A percentile compares a stretch with the other conserved stretches of the same genome.
phyloP scores from a whole-genome alignment of 1,140 invertebrate species.

The Brachionus angularis region DNA sequence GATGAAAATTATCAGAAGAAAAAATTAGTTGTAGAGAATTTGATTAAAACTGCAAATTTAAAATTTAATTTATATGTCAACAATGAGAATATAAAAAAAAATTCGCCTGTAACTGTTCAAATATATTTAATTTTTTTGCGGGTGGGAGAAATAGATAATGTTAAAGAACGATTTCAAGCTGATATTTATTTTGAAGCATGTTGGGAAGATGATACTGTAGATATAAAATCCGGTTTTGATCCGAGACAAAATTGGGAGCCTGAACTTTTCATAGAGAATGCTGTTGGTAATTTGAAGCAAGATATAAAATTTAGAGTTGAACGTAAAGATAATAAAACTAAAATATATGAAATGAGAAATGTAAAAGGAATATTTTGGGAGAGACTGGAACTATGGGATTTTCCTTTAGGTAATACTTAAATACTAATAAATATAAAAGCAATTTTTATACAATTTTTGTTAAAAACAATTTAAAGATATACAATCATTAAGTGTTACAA shows the following conservation, averaged over 20 bases:
- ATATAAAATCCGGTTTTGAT: background rate
- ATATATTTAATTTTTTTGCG: conserved; percentile 36
- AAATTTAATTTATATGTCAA: conserved; percentile 41
- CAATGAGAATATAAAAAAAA: conserved; percentile 39
- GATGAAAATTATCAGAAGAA: conserved; percentile 5
- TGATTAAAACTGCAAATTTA: conserved; percentile 22
- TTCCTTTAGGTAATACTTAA: conserved; percentile 27
- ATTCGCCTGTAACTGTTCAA: conserved; percentile 16
- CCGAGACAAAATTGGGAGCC: conserved; percentile 25
- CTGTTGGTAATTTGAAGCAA: conserved; percentile 39
- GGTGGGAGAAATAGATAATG: conserved; percentile 42
- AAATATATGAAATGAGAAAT: conserved; percentile 33
- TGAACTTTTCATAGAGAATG: conserved; percentile 40
- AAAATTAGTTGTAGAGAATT: background rate
- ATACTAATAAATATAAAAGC: background rate
- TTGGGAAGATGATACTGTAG: conserved; percentile 31
- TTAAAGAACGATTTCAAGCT: conserved; percentile 42
- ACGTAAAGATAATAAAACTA: background rate
- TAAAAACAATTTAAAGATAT: conserved; percentile 17
- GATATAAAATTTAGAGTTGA: conserved; percentile 15
- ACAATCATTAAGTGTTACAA: conserved; percentile 39
- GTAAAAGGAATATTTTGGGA: conserved; percentile 43
- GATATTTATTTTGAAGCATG: conserved; percentile 28
- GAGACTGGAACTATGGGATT: conserved; percentile 34
- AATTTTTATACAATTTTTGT: background rate